phyloP scores from a whole-genome alignment of 2,113 vertebrate species.

The Scalopus aquaticus region DNA sequence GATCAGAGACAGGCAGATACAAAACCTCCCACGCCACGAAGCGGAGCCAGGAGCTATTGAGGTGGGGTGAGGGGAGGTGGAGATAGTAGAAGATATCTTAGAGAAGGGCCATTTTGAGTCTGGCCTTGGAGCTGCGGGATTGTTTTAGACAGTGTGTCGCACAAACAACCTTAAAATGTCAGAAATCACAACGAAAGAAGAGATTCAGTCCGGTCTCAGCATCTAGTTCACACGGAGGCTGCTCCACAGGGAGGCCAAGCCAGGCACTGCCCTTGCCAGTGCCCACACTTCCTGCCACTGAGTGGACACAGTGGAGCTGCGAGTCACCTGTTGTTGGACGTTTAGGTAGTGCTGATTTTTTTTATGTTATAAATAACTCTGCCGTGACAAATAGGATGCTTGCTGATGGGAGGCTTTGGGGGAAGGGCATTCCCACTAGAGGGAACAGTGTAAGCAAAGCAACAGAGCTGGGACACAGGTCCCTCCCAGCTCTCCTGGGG shows the following conservation, averaged over 20 bases:
- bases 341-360: slow-evolving; percentile 62
- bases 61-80: background rate
- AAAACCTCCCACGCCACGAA: background rate
- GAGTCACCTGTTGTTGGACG: slow-evolving; percentile 71
- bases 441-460: slow-evolving; percentile 31
- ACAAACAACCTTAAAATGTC: slow-evolving; percentile 11
- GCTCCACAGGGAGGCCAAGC: background rate
- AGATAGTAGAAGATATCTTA: slow-evolving; percentile 15
- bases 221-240: background rate
- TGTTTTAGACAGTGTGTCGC: slow-evolving; percentile 5
- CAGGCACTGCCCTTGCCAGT: background rate
- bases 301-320: slow-evolving; percentile 23
- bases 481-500: background rate
- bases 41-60: slow-evolving; percentile 5
- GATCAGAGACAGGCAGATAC: slow-evolving; percentile 28
- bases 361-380: slow-evolving; percentile 74
- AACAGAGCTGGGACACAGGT: background rate
- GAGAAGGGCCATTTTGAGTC: slow-evolving; percentile 40
- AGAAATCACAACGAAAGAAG: slow-evolving; percentile 28
- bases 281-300: slow-evolving; percentile 16
- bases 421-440: slow-evolving; percentile 56
- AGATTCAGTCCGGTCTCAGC: background rate
- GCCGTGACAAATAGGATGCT: slow-evolving; percentile 59
- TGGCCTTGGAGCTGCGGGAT: slow-evolving; percentile 27
- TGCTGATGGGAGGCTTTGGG: slow-evolving; percentile 55